Conservation (phyloP, 2,113 vertebrate genomes). For the Entelurus aequoreus region DNA sequence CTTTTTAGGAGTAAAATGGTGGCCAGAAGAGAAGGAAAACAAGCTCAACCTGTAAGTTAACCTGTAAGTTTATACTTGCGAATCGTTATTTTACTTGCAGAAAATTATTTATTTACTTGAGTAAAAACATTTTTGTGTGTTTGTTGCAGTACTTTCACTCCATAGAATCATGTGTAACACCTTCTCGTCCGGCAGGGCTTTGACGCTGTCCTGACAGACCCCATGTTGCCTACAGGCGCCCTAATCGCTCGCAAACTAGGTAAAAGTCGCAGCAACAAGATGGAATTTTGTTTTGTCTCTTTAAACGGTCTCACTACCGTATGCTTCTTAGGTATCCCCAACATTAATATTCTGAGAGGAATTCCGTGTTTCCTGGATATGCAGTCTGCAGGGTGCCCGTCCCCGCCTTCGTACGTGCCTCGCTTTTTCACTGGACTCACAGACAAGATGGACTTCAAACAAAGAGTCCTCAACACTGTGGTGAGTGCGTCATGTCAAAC, state of each 20-base stretch:
- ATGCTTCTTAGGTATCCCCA: conserved; percentile 48
- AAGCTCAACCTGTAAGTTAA: no score
- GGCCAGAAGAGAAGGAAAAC: no score
- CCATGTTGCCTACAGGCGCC: conserved; percentile 53
- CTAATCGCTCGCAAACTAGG: conserved; percentile 58
- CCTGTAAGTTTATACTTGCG: no score
- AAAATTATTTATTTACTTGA: no score
- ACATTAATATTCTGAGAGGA: conserved; percentile 62
- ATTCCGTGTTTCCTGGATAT: conserved; percentile 63
- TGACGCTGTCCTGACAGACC: conserved; percentile 66
- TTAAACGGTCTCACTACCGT: not conserved
- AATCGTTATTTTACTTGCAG: no score
- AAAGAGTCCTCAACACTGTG: conserved; percentile 74
- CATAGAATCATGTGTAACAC: not conserved
- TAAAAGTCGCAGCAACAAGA: conserved; percentile 15
- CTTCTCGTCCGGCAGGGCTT: conserved; percentile 55
- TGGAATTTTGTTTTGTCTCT: not conserved
- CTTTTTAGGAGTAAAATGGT: no score
- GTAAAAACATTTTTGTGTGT: no score
- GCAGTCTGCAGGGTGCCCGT: conserved; percentile 56
- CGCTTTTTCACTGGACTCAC: conserved; percentile 67
- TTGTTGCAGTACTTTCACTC: no score
- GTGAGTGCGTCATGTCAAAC: conserved; percentile 19
- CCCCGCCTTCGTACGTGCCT: conserved; percentile 71
- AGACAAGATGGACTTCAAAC: conserved; percentile 76